Evolutionary conservation across 1,140 invertebrate species (phyloP), one percentile per base, ranked within the genome.

Genomic region (Atopsyche davidsoni): DNA sequence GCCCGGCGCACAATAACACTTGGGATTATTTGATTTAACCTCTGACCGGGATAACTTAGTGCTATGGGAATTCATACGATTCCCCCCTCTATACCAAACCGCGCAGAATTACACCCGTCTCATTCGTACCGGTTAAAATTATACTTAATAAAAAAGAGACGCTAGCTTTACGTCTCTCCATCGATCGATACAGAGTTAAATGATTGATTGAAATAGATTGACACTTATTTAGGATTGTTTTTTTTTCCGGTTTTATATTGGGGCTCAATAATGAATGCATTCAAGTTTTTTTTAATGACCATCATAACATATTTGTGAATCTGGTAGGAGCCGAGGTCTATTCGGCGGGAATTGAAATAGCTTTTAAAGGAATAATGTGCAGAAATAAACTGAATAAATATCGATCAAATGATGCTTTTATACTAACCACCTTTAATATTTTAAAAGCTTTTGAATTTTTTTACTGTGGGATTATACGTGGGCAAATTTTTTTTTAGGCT

Each of bases 191-290:
- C 40, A 44, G 34, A 44, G 34, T 43, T 42, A 48, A 56, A 53
- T 53, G 55, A 57, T 57, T 53, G 55, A 57, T 57, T 57, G 50
- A 57, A 53, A 48, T 25, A 51, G 47, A 56, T 56, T 56, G 54
- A 51, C 55, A 42, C 43, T 52, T 56, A 56, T 55, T 47, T 44
- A 18, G 25, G 46, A 50, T 49, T 52, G 50, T 45, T 32, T 44
- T 52, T 45, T 54, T 44, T 50, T 31, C 24, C 18, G 24, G 14
- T 39, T 49, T 13, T 38, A 38, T 49, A 49, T 49, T 49, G 36
- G 23, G 19, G 22, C 38, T 24, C 46, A 49, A 49, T 49, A 49
- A 49, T 32, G 38, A 38, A 41, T 38, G 25, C 38, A 49, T 49
- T 49, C 38, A 49, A n/a, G n/a, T n/a, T n/a, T 41, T 40, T 49